These are phyloP conservation scores for Crocallis elinguaria DNA, from an alignment of 2,888 invertebrate species.

Conservation along the genomic window DNA sequence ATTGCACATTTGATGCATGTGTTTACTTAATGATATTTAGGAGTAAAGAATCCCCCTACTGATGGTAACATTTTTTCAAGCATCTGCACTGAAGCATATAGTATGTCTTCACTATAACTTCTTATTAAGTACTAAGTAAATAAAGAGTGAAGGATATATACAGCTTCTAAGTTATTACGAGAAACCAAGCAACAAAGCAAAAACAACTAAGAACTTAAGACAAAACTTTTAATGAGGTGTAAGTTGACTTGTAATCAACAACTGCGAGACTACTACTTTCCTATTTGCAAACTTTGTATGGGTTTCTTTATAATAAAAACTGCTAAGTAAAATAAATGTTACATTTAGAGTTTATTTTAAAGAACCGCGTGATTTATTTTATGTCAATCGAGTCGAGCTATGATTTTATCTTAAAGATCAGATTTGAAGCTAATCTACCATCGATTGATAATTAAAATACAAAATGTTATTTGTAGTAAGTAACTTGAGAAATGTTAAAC, in stretches of 20 bases:
- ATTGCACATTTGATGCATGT: too few relatives aligned
- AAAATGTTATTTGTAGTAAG: too few relatives aligned
- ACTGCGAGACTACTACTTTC: conserved; percentile 3
- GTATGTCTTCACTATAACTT: not conserved
- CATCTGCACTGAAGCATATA: not conserved
- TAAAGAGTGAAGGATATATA: conserved; percentile 3
- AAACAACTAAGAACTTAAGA: conserved; percentile 10
- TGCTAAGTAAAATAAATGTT: not conserved
- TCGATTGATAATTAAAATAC: too few relatives aligned
- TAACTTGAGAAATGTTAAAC: too few relatives aligned
- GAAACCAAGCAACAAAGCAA: conserved; percentile 20
- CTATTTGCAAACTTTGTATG: conserved; percentile 7
- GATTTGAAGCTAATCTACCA: too few relatives aligned
- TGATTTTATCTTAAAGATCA: too few relatives aligned
- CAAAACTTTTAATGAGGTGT: conserved; percentile 23
- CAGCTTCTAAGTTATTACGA: conserved; percentile 16
- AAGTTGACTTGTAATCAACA: conserved; percentile 24
- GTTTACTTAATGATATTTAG: too few relatives aligned
- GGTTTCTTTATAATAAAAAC: conserved; percentile 7
- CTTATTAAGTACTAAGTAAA: not conserved
- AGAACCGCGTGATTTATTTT: not conserved
- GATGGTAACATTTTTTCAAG: too few relatives aligned
- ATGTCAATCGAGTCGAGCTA: too few relatives aligned
- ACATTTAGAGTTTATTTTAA: not conserved
- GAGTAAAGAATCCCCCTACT: too few relatives aligned